phyloP scores from a whole-genome alignment of 2,797 vertebrate genomes.

The Sciurus vulgaris region DNA sequence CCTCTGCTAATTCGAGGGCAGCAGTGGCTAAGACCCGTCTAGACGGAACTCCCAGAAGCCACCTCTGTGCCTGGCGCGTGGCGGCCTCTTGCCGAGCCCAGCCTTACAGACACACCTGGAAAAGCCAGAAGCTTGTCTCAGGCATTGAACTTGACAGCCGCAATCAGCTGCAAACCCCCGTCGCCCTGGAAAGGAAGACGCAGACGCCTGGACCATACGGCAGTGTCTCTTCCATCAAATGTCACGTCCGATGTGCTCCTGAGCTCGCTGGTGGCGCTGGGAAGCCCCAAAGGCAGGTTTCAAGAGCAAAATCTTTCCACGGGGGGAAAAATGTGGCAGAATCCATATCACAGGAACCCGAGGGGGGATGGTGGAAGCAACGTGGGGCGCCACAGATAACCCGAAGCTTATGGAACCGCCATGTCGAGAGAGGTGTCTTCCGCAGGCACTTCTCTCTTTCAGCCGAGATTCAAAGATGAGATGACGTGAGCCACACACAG shows the following conservation, averaged over 20 bases:
- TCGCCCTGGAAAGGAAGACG: slow-evolving; percentile 4
- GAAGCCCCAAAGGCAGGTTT: slow-evolving; percentile 55
- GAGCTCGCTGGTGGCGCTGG: slow-evolving; percentile 43
- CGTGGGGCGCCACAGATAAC: background rate
- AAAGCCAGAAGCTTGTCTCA: slow-evolving; percentile 47
- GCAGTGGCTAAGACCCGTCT: background rate
- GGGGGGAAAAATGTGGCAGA: background rate
- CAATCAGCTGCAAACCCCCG: slow-evolving; percentile 67
- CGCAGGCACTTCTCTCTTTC: no score
- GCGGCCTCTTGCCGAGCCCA: background rate
- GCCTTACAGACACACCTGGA: slow-evolving; percentile 62
- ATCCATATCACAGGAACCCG: background rate
- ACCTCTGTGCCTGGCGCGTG: background rate
- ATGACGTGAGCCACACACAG: background rate
- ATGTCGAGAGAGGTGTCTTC: no score
- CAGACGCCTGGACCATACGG: slow-evolving; percentile 55
- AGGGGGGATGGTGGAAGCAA: background rate
- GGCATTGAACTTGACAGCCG: slow-evolving; percentile 75
- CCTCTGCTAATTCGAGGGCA: slow-evolving; percentile 54
- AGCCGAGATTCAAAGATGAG: background rate
- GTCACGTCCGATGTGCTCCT: slow-evolving; percentile 63
- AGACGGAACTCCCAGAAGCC: slow-evolving; percentile 67
- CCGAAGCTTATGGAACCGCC: background rate
- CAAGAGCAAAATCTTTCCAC: slow-evolving; percentile 59
- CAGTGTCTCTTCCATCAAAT: background rate